A percentile compares a stretch with the other conserved stretches of the same genome.
phyloP scores from a whole-genome alignment of 2,888 invertebrate species.

The Rhingia rostrata region DNA sequence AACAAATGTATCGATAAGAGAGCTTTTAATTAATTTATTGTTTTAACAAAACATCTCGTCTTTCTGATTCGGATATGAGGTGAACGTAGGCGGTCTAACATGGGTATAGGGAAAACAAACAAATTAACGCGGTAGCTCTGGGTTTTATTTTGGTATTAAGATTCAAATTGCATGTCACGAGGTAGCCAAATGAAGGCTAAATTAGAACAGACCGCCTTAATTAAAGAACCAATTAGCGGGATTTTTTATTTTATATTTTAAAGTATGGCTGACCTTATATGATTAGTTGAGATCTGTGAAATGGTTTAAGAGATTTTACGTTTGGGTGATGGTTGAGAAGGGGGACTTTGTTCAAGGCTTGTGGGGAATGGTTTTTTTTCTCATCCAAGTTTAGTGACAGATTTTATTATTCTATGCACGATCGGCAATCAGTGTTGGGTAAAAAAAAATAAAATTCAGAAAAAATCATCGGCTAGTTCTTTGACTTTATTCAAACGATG shows the following conservation, averaged over 20 bases:
- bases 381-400: no score
- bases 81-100: constrained; percentile 40
- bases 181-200: constrained; percentile 4
- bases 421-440: no score
- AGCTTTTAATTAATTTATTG: constrained; percentile 54
- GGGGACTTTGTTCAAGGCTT: background rate
- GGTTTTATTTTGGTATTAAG: constrained; percentile 32
- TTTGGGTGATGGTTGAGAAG: background rate
- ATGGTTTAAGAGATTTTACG: background rate
- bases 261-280: background rate
- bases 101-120: constrained; percentile 47
- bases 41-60: constrained; percentile 39
- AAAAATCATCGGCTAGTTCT: no score
- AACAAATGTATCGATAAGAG: constrained; percentile 58
- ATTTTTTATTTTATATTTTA: no score
- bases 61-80: constrained; percentile 15
- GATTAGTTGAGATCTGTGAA: constrained; percentile 1
- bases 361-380: no score
- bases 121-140: constrained; percentile 41
- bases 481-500: no score
- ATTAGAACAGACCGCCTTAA: background rate
- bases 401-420: no score
- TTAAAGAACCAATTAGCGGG: constrained; percentile 21
- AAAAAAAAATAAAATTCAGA: no score
- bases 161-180: constrained; percentile 23